Evolutionary conservation across 2,888 invertebrate genomes (phyloP).

Genomic region (Plagiodera versicolora): DNA sequence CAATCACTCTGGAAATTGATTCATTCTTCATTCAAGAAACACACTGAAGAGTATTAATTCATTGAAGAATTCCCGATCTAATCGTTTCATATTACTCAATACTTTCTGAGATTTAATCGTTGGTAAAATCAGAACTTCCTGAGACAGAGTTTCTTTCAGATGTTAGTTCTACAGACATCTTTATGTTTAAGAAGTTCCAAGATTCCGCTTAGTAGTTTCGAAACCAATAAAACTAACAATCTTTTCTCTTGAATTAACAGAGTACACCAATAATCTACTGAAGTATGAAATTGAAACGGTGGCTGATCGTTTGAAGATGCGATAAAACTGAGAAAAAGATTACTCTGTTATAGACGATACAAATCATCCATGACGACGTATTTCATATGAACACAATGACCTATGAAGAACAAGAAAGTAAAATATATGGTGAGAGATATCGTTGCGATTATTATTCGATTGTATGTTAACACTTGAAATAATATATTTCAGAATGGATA

Average conservation of each 20-base stretch:
- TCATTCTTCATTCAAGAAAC: no score
- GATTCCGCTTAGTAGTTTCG: background rate
- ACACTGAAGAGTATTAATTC: no score
- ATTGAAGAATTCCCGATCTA: no score
- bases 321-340: conserved; percentile 1
- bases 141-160: background rate
- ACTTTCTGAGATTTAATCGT: no score
- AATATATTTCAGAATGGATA: no score
- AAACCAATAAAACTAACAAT: conserved; percentile 2
- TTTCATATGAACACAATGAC: background rate
- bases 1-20: no score
- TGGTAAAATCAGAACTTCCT: background rate
- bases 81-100: no score
- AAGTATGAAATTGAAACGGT: conserved; percentile 9
- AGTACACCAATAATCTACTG: conserved; percentile 4
- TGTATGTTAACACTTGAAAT: no score
- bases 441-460: no score
- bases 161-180: background rate
- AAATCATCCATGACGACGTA: background rate
- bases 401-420: no score
- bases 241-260: conserved; percentile 5
- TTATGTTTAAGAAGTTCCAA: conserved; percentile 2
- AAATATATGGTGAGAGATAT: no score
- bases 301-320: conserved; percentile 6
- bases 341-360: background rate